phyloP scores from a whole-genome alignment of 2,888 invertebrate species.

The Gonocerus acuteangulatus region DNA sequence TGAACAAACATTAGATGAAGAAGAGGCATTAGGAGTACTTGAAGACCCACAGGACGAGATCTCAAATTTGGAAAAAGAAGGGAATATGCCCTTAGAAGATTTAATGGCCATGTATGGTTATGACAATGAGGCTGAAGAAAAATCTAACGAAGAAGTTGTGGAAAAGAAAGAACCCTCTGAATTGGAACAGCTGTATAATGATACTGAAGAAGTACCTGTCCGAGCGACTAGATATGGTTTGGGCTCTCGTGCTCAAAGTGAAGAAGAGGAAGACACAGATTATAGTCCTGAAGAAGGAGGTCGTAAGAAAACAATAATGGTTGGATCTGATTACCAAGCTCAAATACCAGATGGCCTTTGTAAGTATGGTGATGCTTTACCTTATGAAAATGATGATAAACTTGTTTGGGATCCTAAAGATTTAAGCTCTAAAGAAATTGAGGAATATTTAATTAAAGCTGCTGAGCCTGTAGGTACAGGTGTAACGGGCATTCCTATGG shows the following conservation, averaged over 20 bases:
- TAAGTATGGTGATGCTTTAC: constrained; percentile 86
- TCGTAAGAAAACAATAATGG: constrained; percentile 88
- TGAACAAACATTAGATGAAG: constrained; percentile 92
- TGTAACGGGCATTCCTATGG: constrained; percentile 51
- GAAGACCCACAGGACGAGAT: constrained; percentile 83
- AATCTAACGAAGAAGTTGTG: constrained; percentile 28
- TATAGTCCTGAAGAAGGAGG: constrained; percentile 80
- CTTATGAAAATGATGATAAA: constrained; percentile 92
- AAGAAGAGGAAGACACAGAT: constrained; percentile 72
- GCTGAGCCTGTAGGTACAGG: constrained; percentile 45
- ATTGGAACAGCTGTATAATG: constrained; percentile 33
- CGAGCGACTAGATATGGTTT: constrained; percentile 24
- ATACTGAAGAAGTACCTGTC: constrained; percentile 26
- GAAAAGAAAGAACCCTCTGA: constrained; percentile 32
- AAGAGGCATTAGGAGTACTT: constrained; percentile 86
- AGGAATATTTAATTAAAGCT: constrained; percentile 64
- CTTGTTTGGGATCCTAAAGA: constrained; percentile 84
- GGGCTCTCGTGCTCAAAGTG: constrained; percentile 57
- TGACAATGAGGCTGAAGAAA: constrained; percentile 48
- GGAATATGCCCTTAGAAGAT: constrained; percentile 94
- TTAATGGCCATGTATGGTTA: constrained; percentile 83
- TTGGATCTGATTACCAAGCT: constrained; percentile 89
- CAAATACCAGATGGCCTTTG: constrained; percentile 85
- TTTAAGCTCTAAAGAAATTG: constrained; percentile 62
- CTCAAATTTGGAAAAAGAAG: constrained; percentile 69